Evolutionary conservation across 2,888 invertebrate species (phyloP), one percentile per base, ranked within the genome.

Genomic region (Thera britannica): DNA sequence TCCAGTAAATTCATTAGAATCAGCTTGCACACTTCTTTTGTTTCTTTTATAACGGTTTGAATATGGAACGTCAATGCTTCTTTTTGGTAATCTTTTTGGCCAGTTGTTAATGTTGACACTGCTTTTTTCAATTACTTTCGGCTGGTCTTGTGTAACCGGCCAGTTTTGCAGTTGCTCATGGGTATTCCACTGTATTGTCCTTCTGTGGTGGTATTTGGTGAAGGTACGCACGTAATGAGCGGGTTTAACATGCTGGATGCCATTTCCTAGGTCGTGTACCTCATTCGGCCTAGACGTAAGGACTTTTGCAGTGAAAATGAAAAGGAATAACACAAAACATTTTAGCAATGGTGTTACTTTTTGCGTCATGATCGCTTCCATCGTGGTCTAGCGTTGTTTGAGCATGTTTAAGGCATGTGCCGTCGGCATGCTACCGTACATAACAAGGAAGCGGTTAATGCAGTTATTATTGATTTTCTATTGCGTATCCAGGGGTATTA

Each of bases 291-390:
- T 83, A 54, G 93, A 90, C 34, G 93, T 92, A 34, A 93, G 74
- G 2, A 93, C 93, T 81, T 92, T 92, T 6, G 93, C 92, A 66
- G 93, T 93, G 75, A 93, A 93, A 72, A 93, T 92, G 78, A 93
- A 92, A 51, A 93, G 78, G 76, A 93, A 93, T 68, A 93, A 79
- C 63, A 93, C 88, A 67, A 92, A 83, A 75, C 92, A 93, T 79
- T 93, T 93, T n/a, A 93, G 72, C 62, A 93, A 74, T 61, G 93
- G 93, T 67, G 91, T 89, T 58, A 91, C 86, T 80, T 88, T 88
- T 68, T 90, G 85, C 23, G 87, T 77, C 71, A 93, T 80, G 68
- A 92, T 80, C 65, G 84, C 87, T 79, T 93, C 92, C 92, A 92
- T 91, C 77, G 70, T 67, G 11, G 58, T 66, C 55, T 4, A 46